Evolutionary conservation across 2,797 vertebrate species (phyloP), one percentile per base, ranked within the genome.

Genomic region (Rhyacichthys aspro): DNA sequence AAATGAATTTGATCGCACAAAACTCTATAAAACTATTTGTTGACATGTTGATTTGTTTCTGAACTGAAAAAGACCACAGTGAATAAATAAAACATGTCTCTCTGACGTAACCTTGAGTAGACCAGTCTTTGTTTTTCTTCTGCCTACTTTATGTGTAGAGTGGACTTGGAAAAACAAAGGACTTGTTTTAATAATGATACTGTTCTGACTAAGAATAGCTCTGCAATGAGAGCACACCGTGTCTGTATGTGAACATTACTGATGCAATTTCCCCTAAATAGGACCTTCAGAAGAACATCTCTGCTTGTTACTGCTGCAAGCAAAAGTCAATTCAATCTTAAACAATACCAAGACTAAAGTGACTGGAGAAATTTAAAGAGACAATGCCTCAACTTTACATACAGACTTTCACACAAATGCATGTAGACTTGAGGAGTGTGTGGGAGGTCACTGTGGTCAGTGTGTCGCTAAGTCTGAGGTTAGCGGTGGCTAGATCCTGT

Each of bases 121-220:
- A 63, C 28, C 17, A 8, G 17, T 48, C 60, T 41, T 18, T 43
- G 9, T 63, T 67, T 70, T 55, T 55, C 55, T 44, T 43, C 32
- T 36, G 7, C 47, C 52, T 14, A 45, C 18, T 68, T 41, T 57
- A 59, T 60, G 60, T 67, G 61, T 42, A 36, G 58, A 55, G 71
- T 62, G 63, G 75, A 74, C 67, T 67, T 79, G 50, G 54, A 67
- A 82, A 83, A 89, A 84, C 74, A 84, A 73, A 74, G 53, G 43
- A 56, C 61, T 66, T 86, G 83, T 89, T 90, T 88, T 82, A 85
- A 76, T 82, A 88, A 67, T 76, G 81, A 88, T 83, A 84, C 28
- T 11, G 66, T 74, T 70, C 56, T 60, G 65, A 81, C 70, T 60
- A 67, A 84, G 72, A 41, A 62, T 59, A 63, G 48, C 66, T 72